Conservation (phyloP, 1,140 invertebrate genomes). For the Gryon sp. region DNA sequence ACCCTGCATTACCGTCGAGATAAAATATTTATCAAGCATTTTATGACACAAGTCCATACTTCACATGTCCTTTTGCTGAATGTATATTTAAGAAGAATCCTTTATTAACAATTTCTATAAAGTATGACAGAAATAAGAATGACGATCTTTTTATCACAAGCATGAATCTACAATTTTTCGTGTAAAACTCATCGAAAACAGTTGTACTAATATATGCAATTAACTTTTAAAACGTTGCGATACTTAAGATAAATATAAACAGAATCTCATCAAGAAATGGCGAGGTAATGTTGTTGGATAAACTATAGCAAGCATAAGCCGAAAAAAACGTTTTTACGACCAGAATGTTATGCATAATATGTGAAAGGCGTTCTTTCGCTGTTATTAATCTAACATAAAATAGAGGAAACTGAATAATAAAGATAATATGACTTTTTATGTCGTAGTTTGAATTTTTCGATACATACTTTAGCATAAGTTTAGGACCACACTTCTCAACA, state of each 20-base stretch:
- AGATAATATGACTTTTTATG: slow-evolving; percentile 58
- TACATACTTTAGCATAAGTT: slow-evolving; percentile 41
- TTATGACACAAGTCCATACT: slow-evolving; percentile 20
- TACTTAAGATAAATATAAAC: slow-evolving; percentile 51
- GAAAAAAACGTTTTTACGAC: slow-evolving; percentile 32
- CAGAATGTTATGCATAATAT: slow-evolving; percentile 34
- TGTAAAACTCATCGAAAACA: slow-evolving; percentile 13
- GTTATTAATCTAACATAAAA: slow-evolving; percentile 55
- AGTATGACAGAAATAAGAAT: not conserved
- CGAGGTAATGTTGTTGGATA: slow-evolving; percentile 20
- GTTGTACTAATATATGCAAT: slow-evolving; percentile 44
- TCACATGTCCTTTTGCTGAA: slow-evolving; percentile 6
- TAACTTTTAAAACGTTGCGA: slow-evolving; percentile 24
- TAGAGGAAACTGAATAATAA: slow-evolving; percentile 54
- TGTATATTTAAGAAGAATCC: slow-evolving; percentile 1
- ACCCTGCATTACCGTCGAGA: slow-evolving; percentile 27
- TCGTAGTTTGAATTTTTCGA: slow-evolving; percentile 32
- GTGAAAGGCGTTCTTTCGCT: slow-evolving; percentile 23
- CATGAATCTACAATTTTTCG: slow-evolving; percentile 25
- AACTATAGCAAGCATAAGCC: slow-evolving; percentile 45
- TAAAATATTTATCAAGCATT: slow-evolving; percentile 26
- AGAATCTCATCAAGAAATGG: slow-evolving; percentile 48
- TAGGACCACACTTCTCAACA: slow-evolving; percentile 23
- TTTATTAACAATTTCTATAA: slow-evolving; percentile 24
- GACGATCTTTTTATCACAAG: slow-evolving; percentile 12